Evolutionary conservation across 2,113 vertebrate genomes (phyloP).

Genomic region (Cinclus mexicanus): DNA sequence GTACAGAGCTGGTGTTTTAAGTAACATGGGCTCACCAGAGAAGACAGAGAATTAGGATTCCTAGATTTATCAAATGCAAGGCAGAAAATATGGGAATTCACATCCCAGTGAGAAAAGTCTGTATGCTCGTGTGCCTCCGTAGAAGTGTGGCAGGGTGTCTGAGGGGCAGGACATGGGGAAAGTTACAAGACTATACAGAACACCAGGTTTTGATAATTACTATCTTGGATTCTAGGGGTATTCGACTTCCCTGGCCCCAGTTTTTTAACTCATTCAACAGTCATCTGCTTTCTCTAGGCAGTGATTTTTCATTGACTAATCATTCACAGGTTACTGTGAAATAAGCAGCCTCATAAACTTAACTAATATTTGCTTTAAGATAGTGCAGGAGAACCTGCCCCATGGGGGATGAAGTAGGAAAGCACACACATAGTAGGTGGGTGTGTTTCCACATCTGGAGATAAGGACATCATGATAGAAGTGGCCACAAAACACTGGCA

Average conservation of each 20-base stretch:
- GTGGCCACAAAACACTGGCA: neutral
- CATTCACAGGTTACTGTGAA: constrained; percentile 40
- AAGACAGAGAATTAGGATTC: neutral
- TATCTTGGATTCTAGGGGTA: neutral
- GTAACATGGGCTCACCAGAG: neutral
- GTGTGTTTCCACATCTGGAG: constrained; percentile 11
- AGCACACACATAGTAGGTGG: neutral
- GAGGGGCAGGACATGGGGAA: neutral
- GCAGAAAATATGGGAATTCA: neutral
- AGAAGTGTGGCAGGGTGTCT: neutral
- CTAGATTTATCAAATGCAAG: neutral
- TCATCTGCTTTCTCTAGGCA: neutral
- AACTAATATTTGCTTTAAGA: constrained; percentile 50
- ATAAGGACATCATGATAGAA: neutral
- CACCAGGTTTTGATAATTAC: neutral
- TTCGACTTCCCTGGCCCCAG: neutral
- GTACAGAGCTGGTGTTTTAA: neutral
- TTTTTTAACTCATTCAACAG: neutral
- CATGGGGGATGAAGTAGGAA: neutral
- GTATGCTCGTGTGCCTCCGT: neutral
- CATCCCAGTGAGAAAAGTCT: neutral
- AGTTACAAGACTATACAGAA: neutral
- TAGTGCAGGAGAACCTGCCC: neutral
- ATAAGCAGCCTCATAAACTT: constrained; percentile 41
- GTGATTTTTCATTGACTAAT: constrained; percentile 46